These are phyloP conservation scores for Apostichopus californicus DNA, from an alignment of 35 echinoderm and acorn worm genomes.

Conservation along the genomic window DNA sequence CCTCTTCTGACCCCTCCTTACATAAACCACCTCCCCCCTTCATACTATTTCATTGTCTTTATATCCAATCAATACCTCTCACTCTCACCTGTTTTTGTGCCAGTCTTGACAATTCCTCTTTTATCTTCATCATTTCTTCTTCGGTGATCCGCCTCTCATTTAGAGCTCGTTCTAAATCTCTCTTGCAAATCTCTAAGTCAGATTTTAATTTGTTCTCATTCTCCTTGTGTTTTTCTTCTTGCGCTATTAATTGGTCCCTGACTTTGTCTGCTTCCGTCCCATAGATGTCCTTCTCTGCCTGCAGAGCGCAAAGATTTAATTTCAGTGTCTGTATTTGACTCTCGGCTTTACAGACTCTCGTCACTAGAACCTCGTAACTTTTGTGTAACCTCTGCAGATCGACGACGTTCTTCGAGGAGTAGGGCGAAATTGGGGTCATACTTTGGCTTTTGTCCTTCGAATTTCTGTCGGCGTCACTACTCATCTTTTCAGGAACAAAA, in stretches of 20 bases:
- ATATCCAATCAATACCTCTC: not conserved
- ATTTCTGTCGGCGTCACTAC: too few relatives aligned
- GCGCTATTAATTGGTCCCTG: not conserved
- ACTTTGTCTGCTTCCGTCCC: slow-evolving; percentile 39
- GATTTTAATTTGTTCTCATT: slow-evolving; percentile 61
- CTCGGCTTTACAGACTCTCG: slow-evolving; percentile 79
- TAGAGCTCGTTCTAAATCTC: not conserved
- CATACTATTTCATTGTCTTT: too few relatives aligned
- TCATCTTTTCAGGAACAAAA: slow-evolving; percentile 31
- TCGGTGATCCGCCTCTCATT: not conserved
- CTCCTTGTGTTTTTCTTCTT: slow-evolving; percentile 52
- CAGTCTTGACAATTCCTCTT: not conserved
- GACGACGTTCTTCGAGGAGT: slow-evolving; percentile 16
- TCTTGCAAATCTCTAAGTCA: slow-evolving; percentile 56
- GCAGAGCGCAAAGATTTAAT: slow-evolving; percentile 81
- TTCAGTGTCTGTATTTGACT: slow-evolving; percentile 88
- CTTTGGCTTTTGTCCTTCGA: not conserved
- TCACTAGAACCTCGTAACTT: slow-evolving; percentile 78
- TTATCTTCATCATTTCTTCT: not conserved
- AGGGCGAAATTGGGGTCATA: slow-evolving; percentile 51
- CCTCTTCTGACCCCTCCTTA: too few relatives aligned
- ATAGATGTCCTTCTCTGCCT: slow-evolving; percentile 72
- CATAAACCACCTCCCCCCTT: too few relatives aligned
- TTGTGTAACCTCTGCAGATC: slow-evolving; percentile 62
- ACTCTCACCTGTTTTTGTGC: not conserved